Conservation (phyloP, 2,888 invertebrate genomes). For the Ormia ochracea region DNA sequence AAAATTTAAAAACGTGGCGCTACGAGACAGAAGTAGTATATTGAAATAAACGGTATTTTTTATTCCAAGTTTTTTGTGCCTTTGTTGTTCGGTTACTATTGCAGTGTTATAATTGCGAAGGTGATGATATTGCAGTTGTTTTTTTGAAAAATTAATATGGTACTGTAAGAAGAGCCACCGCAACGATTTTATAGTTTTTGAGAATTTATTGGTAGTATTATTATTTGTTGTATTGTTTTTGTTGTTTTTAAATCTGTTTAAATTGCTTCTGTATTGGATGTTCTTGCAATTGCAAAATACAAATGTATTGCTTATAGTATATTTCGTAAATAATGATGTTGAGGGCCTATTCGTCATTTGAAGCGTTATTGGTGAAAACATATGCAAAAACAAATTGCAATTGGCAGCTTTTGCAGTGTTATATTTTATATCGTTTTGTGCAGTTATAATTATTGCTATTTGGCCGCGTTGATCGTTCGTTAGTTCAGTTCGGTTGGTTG, state of each 20-base stretch:
- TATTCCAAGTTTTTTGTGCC: not conserved
- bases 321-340: conserved; percentile 46
- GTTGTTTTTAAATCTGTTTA: conserved; percentile 6
- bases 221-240: not conserved
- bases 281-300: conserved; percentile 36
- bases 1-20: not conserved
- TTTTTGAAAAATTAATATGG: conserved; percentile 26
- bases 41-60: conserved; percentile 4
- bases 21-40: not conserved
- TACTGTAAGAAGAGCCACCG: conserved; percentile 46
- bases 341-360: conserved; percentile 59
- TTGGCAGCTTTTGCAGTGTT: conserved; percentile 40
- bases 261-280: not conserved
- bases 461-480: conserved; percentile 9
- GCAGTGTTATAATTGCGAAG: not conserved
- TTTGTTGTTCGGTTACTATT: not conserved
- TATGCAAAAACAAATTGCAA: conserved; percentile 60
- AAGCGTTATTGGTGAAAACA: conserved; percentile 55
- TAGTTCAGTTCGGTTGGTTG: conserved; percentile 34
- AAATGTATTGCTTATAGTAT: conserved; percentile 38
- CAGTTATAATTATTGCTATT: conserved; percentile 32
- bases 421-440: conserved; percentile 31
- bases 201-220: conserved; percentile 25
- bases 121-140: not conserved
- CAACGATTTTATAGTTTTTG: conserved; percentile 42